phyloP scores from a whole-genome alignment of 2,797 vertebrate genomes.

The Myotis pilosus region DNA sequence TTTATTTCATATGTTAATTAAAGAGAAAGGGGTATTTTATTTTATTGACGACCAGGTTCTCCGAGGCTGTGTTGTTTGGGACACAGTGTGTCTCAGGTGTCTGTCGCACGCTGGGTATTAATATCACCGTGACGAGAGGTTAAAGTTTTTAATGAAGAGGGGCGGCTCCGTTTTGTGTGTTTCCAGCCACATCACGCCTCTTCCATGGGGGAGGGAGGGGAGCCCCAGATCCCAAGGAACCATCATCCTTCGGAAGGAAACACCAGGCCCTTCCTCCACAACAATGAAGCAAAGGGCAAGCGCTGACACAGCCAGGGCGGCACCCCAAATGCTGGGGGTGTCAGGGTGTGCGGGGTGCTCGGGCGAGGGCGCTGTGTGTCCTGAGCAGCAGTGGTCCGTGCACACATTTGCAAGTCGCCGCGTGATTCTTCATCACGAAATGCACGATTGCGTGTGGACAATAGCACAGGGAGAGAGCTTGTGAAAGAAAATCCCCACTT shows the following conservation, averaged over 20 bases:
- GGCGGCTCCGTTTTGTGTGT: conserved; percentile 72
- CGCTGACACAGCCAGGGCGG: conserved; percentile 41
- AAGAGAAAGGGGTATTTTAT: conserved; percentile 90
- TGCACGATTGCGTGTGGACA: background rate
- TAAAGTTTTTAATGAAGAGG: conserved; percentile 84
- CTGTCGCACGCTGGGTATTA: conserved; percentile 87
- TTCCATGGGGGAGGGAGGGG: conserved; percentile 50
- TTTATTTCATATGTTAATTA: conserved; percentile 93
- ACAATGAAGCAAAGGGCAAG: conserved; percentile 56
- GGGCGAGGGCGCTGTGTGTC: background rate
- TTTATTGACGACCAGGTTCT: conserved; percentile 86
- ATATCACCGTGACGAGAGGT: conserved; percentile 88
- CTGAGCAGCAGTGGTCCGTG: background rate
- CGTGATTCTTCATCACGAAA: background rate
- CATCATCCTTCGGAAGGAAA: conserved; percentile 76
- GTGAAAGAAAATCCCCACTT: background rate
- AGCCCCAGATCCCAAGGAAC: conserved; percentile 62
- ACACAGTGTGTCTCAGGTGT: conserved; percentile 87
- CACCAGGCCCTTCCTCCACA: conserved; percentile 47
- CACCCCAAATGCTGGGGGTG: conserved; percentile 17
- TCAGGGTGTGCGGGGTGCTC: background rate
- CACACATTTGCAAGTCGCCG: background rate
- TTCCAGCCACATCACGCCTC: conserved; percentile 71
- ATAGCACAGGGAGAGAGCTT: background rate
- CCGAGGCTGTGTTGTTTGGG: conserved; percentile 84